Evolutionary conservation across 2,888 invertebrate species (phyloP).

Genomic region (Terebella lapidaria): DNA sequence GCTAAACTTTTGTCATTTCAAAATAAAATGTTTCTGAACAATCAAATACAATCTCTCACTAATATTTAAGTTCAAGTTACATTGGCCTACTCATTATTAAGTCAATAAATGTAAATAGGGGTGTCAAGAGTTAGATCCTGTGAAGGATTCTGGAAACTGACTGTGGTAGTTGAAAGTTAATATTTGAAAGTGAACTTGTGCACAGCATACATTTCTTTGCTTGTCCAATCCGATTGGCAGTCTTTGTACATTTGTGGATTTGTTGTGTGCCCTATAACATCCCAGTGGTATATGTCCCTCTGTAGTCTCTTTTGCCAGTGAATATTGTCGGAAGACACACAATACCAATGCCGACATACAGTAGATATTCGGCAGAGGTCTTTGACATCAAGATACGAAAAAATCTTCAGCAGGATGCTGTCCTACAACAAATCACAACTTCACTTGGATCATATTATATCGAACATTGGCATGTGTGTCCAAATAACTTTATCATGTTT

Average conservation of each 20-base stretch:
- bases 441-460: too few relatives aligned
- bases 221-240: conserved; percentile 37
- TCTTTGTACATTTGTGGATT: conserved; percentile 43
- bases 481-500: neutral
- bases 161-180: too few relatives aligned
- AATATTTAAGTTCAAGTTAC: too few relatives aligned
- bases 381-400: conserved; percentile 31
- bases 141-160: too few relatives aligned
- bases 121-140: too few relatives aligned
- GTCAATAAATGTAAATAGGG: too few relatives aligned
- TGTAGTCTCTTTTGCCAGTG: conserved; percentile 38
- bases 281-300: conserved; percentile 35
- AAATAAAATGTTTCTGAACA: too few relatives aligned
- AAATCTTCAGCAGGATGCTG: conserved; percentile 20
- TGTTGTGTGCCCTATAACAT: conserved; percentile 38
- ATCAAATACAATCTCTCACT: too few relatives aligned
- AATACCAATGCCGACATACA: conserved; percentile 40
- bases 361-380: conserved; percentile 34
- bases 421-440: conserved; percentile 22
- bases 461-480: neutral
- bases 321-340: conserved; percentile 36
- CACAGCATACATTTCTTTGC: conserved; percentile 46
- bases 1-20: too few relatives aligned
- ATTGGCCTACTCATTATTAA: too few relatives aligned
- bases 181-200: too few relatives aligned